These are phyloP conservation scores for Halichoeres trimaculatus DNA, from an alignment of 2,113 vertebrate species.

Conservation along the genomic window DNA sequence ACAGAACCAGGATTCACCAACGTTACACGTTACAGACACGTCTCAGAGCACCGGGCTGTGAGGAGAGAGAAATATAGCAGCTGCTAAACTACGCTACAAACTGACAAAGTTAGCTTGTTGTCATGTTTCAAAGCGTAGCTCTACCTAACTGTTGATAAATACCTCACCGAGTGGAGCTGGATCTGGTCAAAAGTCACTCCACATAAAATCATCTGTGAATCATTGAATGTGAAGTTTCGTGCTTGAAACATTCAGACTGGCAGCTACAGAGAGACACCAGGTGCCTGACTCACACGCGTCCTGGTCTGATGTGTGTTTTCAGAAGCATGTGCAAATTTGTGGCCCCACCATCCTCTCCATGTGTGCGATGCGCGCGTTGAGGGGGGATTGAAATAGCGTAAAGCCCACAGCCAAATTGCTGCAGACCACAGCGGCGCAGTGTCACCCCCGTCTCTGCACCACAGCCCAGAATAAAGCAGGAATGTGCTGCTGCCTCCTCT, in stretches of 20 bases:
- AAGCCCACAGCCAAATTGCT: constrained; percentile 74
- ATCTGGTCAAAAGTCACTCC: no score
- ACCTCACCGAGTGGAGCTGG: no score
- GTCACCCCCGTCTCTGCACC: constrained; percentile 72
- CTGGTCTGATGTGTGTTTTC: constrained; percentile 35
- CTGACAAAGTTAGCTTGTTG: no score
- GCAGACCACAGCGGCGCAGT: constrained; percentile 64
- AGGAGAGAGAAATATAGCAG: no score
- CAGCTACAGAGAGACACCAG: constrained; percentile 27
- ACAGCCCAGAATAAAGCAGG: constrained; percentile 78
- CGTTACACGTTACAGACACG: no score
- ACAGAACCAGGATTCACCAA: no score
- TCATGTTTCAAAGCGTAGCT: no score
- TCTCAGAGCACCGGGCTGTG: no score
- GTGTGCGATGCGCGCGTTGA: constrained; percentile 39
- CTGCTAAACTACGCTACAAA: no score
- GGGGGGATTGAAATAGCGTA: constrained; percentile 64
- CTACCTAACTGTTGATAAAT: no score
- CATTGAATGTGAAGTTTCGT: no score
- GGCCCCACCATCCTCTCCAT: constrained; percentile 5
- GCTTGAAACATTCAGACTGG: neutral
- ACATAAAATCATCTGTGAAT: no score
- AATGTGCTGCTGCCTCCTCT: constrained; percentile 68
- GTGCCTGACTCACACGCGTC: constrained; percentile 41
- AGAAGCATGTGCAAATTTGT: constrained; percentile 8